phyloP scores from a whole-genome alignment of 2,888 invertebrate species.

The Zygogramma bicolorata region DNA sequence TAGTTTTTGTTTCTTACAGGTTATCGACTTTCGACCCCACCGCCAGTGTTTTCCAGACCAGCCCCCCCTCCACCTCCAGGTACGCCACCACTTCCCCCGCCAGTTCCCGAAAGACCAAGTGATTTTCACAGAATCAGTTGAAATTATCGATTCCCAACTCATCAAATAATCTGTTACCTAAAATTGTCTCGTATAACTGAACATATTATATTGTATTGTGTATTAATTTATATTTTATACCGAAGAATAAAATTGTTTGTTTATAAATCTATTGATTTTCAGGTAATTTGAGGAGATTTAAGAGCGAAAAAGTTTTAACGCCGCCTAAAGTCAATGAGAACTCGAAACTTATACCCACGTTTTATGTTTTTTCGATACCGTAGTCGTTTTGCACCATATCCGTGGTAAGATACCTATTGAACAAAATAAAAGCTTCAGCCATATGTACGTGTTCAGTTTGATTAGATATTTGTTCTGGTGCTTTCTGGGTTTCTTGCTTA shows the following conservation, averaged over 20 bases:
- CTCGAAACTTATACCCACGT: constrained; percentile 33
- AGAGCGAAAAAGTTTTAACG: constrained; percentile 39
- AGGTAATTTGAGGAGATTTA: constrained; percentile 35
- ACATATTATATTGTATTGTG: constrained; percentile 3
- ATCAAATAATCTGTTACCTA: constrained; percentile 1
- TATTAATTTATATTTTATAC: constrained; percentile 9
- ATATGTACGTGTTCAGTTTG: background rate
- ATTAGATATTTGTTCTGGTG: background rate
- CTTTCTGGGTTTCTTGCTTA: background rate
- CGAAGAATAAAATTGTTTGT: constrained; percentile 2
- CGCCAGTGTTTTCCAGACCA: constrained; percentile 45
- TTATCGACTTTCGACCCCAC: constrained; percentile 49
- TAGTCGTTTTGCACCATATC: background rate
- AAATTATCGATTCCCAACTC: background rate
- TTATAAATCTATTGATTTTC: constrained; percentile 22
- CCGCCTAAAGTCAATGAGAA: constrained; percentile 3
- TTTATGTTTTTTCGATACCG: constrained; percentile 36
- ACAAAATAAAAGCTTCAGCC: background rate
- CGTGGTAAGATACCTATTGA: background rate
- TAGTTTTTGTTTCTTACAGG: constrained; percentile 43
- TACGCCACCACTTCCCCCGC: constrained; percentile 44
- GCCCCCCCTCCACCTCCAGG: constrained; percentile 54
- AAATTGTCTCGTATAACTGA: constrained; percentile 4
- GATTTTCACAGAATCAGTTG: constrained; percentile 4
- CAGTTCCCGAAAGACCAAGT: constrained; percentile 34